Evolutionary conservation across 2,888 invertebrate species (phyloP), one percentile per base, ranked within the genome.

Genomic region (Tetragonula carbonaria): DNA sequence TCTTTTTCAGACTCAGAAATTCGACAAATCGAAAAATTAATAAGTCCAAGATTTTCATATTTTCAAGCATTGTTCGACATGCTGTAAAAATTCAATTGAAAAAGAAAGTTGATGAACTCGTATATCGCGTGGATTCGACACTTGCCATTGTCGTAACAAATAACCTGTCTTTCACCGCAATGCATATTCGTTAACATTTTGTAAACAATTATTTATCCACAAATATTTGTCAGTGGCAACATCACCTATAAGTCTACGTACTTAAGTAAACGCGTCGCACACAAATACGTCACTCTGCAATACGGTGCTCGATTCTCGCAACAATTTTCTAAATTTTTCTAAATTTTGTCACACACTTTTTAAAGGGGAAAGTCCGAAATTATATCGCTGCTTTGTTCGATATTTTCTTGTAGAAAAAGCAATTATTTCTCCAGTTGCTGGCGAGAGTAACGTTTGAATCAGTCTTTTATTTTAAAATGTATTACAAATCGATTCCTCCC

Each of bases 181-280:
- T 28, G 82, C 63, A 13, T 57, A 28, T 21, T 70, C 23, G 57
- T 59, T 59, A 70, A 68, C 74, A 78, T 71, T 55, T 38, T 45
- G 62, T 65, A 65, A 84, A 84, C 78, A 71, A 84, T 84, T 83
- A 57, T 73, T 74, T 74, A 21, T 51, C 51, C 57, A 62, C 62
- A 83, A 77, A 79, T 77, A 74, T 84, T 84, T 84, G 75, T 21
- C 13, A 45, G 70, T 45, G 45, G 23, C 55, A 55, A 33, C 74
- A 38, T 45, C 51, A 55, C n/a, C 57, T 38, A 38, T 16, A 70
- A 68, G 53, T 57, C 68, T 68, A 13, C 62, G 73, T 65, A 16
- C 70, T 82, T 74, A 66, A 57, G 70, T 55, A 74, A 84, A 79
- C 76, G 74, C 65, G 66, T 71, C n/a, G 57, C 76, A 74, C 71